Conservation (phyloP, 35 echinoderm and acorn worm species). For the Apostichopus californicus region DNA sequence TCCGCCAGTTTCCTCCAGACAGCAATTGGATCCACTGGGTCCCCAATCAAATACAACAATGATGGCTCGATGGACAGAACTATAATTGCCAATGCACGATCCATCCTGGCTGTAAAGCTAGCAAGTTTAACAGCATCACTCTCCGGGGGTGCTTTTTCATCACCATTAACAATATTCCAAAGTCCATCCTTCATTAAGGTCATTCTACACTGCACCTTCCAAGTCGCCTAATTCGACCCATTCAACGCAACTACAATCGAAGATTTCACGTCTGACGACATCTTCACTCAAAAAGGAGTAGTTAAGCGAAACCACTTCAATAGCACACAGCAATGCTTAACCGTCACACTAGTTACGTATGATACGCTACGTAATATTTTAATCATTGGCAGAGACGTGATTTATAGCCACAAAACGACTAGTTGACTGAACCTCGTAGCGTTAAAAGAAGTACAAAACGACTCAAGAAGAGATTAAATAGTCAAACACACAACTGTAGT, state of each 20-base stretch:
- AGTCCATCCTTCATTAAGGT: not conserved
- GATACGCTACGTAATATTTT: too few relatives aligned
- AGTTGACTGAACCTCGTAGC: too few relatives aligned
- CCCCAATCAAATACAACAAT: not conserved
- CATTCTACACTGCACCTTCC: conserved; percentile 44
- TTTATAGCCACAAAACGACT: too few relatives aligned
- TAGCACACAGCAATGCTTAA: too few relatives aligned
- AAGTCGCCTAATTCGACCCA: conserved; percentile 9
- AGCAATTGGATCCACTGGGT: not conserved
- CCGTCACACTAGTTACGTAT: too few relatives aligned
- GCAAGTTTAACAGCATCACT: not conserved
- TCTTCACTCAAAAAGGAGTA: too few relatives aligned
- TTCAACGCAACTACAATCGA: not conserved
- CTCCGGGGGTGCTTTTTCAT: not conserved
- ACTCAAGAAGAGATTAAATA: too few relatives aligned
- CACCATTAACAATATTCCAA: not conserved
- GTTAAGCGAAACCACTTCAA: too few relatives aligned
- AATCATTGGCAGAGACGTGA: too few relatives aligned
- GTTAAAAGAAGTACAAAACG: too few relatives aligned
- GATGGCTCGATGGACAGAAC: not conserved
- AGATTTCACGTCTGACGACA: too few relatives aligned
- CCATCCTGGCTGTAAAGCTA: not conserved
- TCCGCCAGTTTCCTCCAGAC: conserved; percentile 12
- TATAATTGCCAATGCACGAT: conserved; percentile 15
- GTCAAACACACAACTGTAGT: too few relatives aligned